These are phyloP conservation scores for Pardalotus punctatus DNA, from an alignment of 2,113 vertebrate species.

Conservation along the genomic window DNA sequence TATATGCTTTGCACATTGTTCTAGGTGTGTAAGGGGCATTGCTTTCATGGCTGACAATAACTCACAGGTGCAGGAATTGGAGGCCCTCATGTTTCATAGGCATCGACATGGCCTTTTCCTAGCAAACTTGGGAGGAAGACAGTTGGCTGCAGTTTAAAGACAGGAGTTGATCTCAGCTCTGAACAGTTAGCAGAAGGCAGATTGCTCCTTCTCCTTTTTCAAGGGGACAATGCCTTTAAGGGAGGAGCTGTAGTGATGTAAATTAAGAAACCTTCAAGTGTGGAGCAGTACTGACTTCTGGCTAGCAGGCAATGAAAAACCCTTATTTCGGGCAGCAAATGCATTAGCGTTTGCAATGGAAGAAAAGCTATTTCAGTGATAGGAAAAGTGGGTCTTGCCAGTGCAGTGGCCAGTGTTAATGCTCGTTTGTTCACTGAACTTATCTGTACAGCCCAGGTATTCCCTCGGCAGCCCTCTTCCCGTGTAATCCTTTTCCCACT, in stretches of 20 bases:
- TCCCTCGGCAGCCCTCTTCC: background rate
- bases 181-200: background rate
- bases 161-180: background rate
- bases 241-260: background rate
- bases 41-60: background rate
- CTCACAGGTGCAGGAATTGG: background rate
- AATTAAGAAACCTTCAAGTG: background rate
- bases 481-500: background rate
- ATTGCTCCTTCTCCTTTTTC: background rate
- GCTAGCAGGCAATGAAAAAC: background rate
- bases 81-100: background rate
- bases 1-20: background rate
- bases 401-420: background rate
- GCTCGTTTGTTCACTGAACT: background rate
- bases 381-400: background rate
- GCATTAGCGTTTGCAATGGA: background rate
- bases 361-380: background rate
- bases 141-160: background rate
- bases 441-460: background rate
- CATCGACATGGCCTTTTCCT: fast-evolving
- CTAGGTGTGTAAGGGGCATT: background rate
- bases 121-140: background rate
- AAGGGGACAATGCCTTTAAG: background rate
- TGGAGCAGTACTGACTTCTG: background rate
- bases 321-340: background rate